Conservation (phyloP, 1,140 invertebrate species). For the Heliothis virescens region DNA sequence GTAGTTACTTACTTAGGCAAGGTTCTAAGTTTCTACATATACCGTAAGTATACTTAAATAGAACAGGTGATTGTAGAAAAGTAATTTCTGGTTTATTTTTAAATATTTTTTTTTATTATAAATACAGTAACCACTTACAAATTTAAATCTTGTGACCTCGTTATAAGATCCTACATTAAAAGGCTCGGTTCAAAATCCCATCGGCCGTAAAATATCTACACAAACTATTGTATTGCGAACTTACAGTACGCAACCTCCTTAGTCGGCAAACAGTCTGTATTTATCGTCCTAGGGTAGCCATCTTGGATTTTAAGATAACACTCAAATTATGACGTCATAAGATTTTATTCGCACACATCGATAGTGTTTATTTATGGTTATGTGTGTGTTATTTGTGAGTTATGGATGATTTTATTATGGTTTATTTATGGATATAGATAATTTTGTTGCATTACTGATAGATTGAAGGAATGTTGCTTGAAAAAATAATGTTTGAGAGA, state of each 20-base stretch:
- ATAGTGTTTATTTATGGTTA: slow-evolving; percentile 19
- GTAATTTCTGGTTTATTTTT: no score
- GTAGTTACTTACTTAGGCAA: no score
- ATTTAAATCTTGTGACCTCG: no score
- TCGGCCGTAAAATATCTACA: slow-evolving; percentile 39
- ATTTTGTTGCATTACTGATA: background rate
- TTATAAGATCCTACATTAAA: no score
- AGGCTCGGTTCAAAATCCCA: slow-evolving; percentile 13
- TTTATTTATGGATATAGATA: background rate
- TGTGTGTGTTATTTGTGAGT: background rate
- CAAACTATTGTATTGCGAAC: slow-evolving; percentile 49
- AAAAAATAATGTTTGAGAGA: no score
- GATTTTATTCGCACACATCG: slow-evolving; percentile 7
- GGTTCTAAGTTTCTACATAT: no score
- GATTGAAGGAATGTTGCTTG: background rate
- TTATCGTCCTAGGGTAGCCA: slow-evolving; percentile 34
- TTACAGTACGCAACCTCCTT: slow-evolving; percentile 35
- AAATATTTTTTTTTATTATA: no score
- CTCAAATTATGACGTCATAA: slow-evolving; percentile 24
- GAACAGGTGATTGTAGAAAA: no score
- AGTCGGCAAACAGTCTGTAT: no score
- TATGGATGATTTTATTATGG: background rate
- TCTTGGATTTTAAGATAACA: slow-evolving; percentile 32
- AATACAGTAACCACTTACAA: no score
- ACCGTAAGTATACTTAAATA: no score